These are phyloP conservation scores for Sciurus niger DNA, from an alignment of 2,113 vertebrate species.

Conservation along the genomic window DNA sequence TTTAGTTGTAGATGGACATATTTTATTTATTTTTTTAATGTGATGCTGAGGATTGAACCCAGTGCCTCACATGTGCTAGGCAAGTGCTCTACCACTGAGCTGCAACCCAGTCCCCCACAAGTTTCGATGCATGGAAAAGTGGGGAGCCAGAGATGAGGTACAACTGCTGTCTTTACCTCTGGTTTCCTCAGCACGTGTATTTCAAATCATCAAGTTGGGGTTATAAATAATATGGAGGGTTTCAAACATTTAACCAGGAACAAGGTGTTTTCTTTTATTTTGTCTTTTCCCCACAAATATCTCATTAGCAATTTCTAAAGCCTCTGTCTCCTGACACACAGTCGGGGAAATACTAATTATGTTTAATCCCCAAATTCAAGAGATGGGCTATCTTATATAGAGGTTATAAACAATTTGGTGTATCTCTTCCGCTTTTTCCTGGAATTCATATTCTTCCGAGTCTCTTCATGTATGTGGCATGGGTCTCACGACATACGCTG, in stretches of 20 bases:
- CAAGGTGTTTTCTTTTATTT: neutral
- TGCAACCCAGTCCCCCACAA: no score
- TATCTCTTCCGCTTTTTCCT: neutral
- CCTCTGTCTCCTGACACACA: neutral
- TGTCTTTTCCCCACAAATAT: neutral
- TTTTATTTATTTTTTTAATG: no score
- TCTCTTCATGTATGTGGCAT: neutral
- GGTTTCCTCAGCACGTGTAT: neutral
- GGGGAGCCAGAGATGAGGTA: fast-evolving
- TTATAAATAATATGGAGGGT: neutral
- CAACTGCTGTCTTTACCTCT: neutral
- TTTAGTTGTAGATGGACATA: no score
- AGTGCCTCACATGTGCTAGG: no score
- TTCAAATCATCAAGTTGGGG: neutral
- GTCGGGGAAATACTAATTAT: neutral
- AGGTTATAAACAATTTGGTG: neutral
- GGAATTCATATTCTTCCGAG: neutral
- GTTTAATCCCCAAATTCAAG: neutral
- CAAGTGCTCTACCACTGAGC: no score
- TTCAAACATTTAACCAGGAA: neutral
- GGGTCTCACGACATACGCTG: neutral
- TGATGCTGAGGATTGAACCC: no score
- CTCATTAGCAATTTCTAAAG: neutral
- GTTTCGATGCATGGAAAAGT: neutral
- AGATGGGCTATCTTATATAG: neutral